A percentile compares a stretch with the other conserved stretches of the same genome.
phyloP scores from a whole-genome alignment of 2,113 vertebrate species.

The Grallaria varia region DNA sequence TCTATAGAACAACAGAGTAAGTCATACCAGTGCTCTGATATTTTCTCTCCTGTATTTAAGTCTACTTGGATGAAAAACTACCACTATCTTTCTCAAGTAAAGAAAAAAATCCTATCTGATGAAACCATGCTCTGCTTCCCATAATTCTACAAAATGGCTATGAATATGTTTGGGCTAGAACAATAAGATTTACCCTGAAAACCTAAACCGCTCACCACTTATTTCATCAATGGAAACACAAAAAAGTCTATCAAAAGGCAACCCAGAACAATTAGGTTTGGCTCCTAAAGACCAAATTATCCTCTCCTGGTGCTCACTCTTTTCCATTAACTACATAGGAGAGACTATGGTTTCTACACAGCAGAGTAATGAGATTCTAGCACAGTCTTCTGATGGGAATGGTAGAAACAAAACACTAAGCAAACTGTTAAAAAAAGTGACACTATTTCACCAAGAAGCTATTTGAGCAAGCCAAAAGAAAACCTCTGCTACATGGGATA shows the following conservation, averaged over 20 bases:
- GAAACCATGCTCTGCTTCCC: background rate
- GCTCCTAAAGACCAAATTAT: background rate
- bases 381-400: background rate
- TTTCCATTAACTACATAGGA: background rate
- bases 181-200: background rate
- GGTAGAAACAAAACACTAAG: background rate
- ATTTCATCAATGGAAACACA: background rate
- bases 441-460: background rate
- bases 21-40: background rate
- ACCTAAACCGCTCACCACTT: background rate
- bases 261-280: background rate
- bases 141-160: background rate
- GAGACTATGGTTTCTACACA: background rate
- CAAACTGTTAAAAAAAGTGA: background rate
- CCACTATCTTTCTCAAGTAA: background rate
- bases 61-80: background rate
- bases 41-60: background rate
- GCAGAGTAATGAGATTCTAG: background rate
- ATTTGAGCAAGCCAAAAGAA: background rate
- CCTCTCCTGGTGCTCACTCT: background rate
- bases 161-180: background rate
- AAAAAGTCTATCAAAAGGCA: background rate
- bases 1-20: background rate
- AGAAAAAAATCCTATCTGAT: background rate
- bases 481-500: background rate